phyloP scores from a whole-genome alignment of 2,888 invertebrate species.

The Proisotoma minuta region DNA sequence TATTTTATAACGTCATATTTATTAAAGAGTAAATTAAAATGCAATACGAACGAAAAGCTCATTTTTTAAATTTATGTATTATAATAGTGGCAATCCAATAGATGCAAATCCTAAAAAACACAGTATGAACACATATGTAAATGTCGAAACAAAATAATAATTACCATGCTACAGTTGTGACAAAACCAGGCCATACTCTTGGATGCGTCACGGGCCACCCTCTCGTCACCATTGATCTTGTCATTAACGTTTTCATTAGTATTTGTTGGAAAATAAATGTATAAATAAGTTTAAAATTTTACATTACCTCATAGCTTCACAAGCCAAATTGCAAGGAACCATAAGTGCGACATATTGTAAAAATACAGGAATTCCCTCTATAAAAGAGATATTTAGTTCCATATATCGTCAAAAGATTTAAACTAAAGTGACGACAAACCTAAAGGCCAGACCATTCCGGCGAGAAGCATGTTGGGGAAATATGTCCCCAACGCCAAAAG shows the following conservation, averaged over 20 bases:
- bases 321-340: conserved; percentile 35
- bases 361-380: conserved; percentile 24
- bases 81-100: conserved; percentile 32
- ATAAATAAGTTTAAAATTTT: too few relatives aligned
- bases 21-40: background rate
- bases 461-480: conserved; percentile 28
- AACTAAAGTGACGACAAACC: background rate
- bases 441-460: conserved; percentile 34
- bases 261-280: too few relatives aligned
- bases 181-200: conserved; percentile 37
- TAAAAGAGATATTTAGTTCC: background rate
- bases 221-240: conserved; percentile 29
- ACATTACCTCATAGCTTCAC: conserved; percentile 36
- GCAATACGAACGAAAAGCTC: background rate
- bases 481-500: conserved; percentile 53
- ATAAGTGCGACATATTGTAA: conserved; percentile 32
- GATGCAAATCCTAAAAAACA: conserved; percentile 31
- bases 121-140: too few relatives aligned
- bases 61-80: conserved; percentile 24
- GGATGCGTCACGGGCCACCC: conserved; percentile 33
- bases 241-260: too few relatives aligned
- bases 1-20: background rate
- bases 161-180: conserved; percentile 29
- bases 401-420: background rate
- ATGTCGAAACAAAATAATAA: too few relatives aligned